Base-by-base conservation (phyloP, 2,113 vertebrate genomes). In the Lipophrys pholis region DNA sequence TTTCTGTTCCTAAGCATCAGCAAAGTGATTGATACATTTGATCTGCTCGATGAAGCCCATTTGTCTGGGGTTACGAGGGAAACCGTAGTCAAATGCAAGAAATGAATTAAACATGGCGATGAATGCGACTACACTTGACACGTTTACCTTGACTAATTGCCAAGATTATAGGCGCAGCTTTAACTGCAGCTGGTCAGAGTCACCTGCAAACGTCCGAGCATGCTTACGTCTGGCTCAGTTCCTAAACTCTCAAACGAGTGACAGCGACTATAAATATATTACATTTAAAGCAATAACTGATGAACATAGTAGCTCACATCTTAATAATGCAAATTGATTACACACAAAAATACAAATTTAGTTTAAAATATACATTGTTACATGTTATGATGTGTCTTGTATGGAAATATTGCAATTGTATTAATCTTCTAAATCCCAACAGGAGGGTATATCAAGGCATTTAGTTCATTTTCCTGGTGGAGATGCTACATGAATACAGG, bases 1-100 rank as follows among this genome's bases (percentile, higher is more conserved):
- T 82, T 79, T 78, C 41, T 45, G 45, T 68, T 62, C 79, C 30
- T 61, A 43, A 75, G 71, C 41, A 51, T 35, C 43, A 40, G 11
- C 49, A 17, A 21, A 39, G 36, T 57, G 46, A 62, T 57, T 38
- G 40, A 64, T 45, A 35, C 6, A 62, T 60, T 57, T 77, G 45
- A 17, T 40, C 39, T 48, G 36, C 30, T 54, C n/a, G 68, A 63
- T 36, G 17, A 14, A 49, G 35, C 59, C 1, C 8, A 43, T 54
- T 56, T 1, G 50, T 71, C 11, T 43, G 14, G 16, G 8, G 52
- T 40, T 17, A 61, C 6, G 49, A 8, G 8, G 42, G n/a, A 9
- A 50, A 57, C 9, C 46, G 38, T 14, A 46, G 56, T 11, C 6
- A 30, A 10, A 55, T 10, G 52, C 46, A 35, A 39, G n/a, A 63